phyloP scores from a whole-genome alignment of 2,888 invertebrate genomes.

The Icerya purchasi region DNA sequence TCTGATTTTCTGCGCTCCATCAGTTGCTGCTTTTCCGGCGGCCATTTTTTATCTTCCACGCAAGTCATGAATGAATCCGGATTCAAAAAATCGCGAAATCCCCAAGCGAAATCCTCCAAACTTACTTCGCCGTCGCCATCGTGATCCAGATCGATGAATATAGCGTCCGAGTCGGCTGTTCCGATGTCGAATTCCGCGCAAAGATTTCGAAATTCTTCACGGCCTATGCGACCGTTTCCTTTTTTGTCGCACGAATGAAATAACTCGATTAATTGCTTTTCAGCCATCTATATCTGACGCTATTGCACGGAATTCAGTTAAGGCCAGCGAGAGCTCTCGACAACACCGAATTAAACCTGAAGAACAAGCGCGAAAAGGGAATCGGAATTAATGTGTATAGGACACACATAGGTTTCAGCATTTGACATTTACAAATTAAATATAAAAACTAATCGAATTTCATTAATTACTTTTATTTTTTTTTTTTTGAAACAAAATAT shows the following conservation, averaged over 20 bases:
- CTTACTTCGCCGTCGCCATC: conserved; percentile 32
- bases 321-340: too few species aligned
- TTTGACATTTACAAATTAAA: too few species aligned
- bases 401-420: too few species aligned
- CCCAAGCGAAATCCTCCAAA: conserved; percentile 30
- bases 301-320: too few species aligned
- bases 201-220: conserved; percentile 27
- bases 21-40: conserved; percentile 9
- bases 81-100: conserved; percentile 26
- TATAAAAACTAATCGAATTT: too few species aligned
- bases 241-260: conserved; percentile 28
- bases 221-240: conserved; percentile 27
- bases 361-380: too few species aligned
- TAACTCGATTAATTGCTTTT: conserved; percentile 23
- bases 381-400: too few species aligned
- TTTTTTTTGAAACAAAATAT: too few species aligned
- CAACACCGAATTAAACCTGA: too few species aligned
- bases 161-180: conserved; percentile 26
- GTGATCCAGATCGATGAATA: conserved; percentile 30
- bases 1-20: conserved; percentile 21
- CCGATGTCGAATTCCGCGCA: conserved; percentile 27
- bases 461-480: too few species aligned
- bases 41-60: neutral
- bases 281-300: too few species aligned
- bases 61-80: conserved; percentile 16